phyloP scores from a whole-genome alignment of 2,888 invertebrate genomes.

The Drosophila buzzatii region DNA sequence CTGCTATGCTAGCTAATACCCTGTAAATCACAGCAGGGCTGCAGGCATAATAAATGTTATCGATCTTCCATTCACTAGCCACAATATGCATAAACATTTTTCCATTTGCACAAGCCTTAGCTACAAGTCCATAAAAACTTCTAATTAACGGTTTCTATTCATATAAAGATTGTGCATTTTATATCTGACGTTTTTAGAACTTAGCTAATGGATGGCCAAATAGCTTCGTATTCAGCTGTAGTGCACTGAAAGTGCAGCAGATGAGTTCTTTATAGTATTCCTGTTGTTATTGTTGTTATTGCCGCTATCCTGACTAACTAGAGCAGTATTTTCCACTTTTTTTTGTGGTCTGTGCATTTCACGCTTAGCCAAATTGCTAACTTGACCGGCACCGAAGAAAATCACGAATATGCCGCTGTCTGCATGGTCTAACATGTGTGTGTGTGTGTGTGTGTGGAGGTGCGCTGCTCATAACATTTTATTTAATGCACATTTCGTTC shows the following conservation, averaged over 20 bases:
- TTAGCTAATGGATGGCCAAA: constrained; percentile 38
- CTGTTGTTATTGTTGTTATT: constrained; percentile 29
- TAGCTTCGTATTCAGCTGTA: constrained; percentile 39
- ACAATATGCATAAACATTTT: neutral
- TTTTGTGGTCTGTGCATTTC: constrained; percentile 67
- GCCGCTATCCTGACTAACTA: constrained; percentile 48
- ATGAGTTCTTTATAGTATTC: neutral
- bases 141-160: neutral
- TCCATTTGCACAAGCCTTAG: neutral
- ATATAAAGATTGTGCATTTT: neutral
- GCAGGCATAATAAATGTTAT: neutral
- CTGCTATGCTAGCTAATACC: constrained; percentile 28
- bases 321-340: constrained; percentile 44
- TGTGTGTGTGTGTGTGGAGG: constrained; percentile 23
- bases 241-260: neutral
- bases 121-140: neutral
- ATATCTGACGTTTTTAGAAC: constrained; percentile 45
- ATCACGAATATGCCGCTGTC: constrained; percentile 43
- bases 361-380: constrained; percentile 81
- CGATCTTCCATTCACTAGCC: neutral
- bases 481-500: constrained; percentile 77
- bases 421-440: constrained; percentile 5
- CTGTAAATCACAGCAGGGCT: neutral
- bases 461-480: constrained; percentile 72
- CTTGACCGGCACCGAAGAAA: constrained; percentile 71